Evolutionary conservation across 2,113 vertebrate genomes (phyloP).

Genomic region (Hippocampus zosterae): DNA sequence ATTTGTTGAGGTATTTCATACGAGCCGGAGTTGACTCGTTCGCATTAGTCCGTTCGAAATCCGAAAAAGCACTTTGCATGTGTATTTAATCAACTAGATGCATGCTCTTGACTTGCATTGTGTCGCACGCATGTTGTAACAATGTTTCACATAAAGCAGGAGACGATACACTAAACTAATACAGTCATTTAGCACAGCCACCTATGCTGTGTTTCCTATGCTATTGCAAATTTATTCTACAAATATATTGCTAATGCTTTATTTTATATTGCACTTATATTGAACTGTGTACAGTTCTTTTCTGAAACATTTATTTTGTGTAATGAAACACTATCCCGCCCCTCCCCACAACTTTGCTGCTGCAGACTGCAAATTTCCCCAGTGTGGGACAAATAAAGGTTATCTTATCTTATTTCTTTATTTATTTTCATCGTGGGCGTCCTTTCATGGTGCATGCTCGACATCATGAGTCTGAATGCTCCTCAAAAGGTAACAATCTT

Average conservation of each 20-base stretch:
- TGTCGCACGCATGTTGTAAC: neutral
- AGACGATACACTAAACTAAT: neutral
- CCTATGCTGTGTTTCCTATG: too few relatives aligned
- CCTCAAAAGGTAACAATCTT: neutral
- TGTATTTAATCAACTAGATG: constrained; percentile 17
- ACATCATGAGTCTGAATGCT: neutral
- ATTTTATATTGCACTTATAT: too few relatives aligned
- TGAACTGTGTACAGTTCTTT: too few relatives aligned
- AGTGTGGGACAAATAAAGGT: too few relatives aligned
- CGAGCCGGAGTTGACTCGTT: constrained; percentile 11
- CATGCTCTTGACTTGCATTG: neutral
- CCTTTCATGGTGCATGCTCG: constrained; percentile 18
- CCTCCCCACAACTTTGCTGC: too few relatives aligned
- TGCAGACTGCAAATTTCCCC: too few relatives aligned
- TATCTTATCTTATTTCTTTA: constrained; percentile 1
- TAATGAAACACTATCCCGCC: too few relatives aligned
- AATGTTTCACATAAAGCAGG: neutral
- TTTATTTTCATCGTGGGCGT: constrained; percentile 22
- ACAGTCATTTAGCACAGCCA: too few relatives aligned
- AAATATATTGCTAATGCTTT: too few relatives aligned
- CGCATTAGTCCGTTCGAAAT: neutral
- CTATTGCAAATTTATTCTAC: too few relatives aligned
- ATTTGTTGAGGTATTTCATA: constrained; percentile 1
- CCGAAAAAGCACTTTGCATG: constrained; percentile 19
- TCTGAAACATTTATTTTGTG: too few relatives aligned